Percentiles rank a stretch among this genome's conserved stretches.
These are phyloP conservation scores for Metaphire vulgaris DNA, from an alignment of 1,140 invertebrate genomes.

Conservation along the genomic window DNA sequence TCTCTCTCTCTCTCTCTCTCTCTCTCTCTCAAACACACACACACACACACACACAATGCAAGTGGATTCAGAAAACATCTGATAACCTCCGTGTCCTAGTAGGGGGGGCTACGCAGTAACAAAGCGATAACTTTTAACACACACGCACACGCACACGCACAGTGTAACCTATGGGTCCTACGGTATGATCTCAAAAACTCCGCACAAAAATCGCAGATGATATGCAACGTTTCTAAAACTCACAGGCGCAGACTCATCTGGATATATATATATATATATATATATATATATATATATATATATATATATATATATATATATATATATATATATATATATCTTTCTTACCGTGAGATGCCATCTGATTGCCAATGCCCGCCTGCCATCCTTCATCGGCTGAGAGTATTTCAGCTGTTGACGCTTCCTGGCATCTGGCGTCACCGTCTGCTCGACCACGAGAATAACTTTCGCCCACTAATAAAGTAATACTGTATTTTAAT, in stretches of 20 bases:
- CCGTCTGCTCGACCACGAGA: constrained; percentile 88
- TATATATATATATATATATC: constrained; percentile 31
- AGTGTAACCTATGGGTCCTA: neutral
- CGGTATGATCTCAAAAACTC: neutral
- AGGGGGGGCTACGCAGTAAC: too few species aligned
- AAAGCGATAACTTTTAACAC: too few species aligned
- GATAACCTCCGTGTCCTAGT: too few species aligned
- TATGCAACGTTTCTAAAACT: neutral
- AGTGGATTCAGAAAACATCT: too few species aligned
- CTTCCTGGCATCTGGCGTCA: constrained; percentile 74
- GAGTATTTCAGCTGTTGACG: constrained; percentile 82
- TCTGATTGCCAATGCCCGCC: constrained; percentile 63
- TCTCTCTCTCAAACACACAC: too few species aligned
- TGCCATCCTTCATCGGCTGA: constrained; percentile 86
- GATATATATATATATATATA: too few species aligned
- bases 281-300: constrained; percentile 31
- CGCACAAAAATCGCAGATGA: neutral
- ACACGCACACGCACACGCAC: too few species aligned
- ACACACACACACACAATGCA: too few species aligned
- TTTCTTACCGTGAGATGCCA: constrained; percentile 46
- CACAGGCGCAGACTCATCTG: neutral
- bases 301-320: constrained; percentile 28
- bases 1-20: neutral
- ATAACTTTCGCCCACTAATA: constrained; percentile 92
- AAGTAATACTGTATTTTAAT: too few species aligned